phyloP scores from a whole-genome alignment of 2,797 vertebrate genomes.

The Smutsia gigantea region DNA sequence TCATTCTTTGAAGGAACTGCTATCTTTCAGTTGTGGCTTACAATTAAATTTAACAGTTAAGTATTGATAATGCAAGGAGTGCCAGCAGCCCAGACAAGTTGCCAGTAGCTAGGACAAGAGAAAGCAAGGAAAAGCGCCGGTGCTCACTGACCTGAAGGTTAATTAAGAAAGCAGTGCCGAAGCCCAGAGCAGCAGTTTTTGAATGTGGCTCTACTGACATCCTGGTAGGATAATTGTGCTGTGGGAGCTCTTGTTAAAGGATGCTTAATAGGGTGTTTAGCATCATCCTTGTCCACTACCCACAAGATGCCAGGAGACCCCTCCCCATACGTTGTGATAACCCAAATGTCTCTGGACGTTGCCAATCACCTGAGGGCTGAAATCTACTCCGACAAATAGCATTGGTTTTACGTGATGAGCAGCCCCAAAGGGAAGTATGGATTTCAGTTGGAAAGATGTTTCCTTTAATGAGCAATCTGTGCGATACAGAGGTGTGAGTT shows the following conservation, averaged over 20 bases:
- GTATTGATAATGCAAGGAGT: background rate
- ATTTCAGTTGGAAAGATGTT: background rate
- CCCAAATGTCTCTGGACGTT: background rate
- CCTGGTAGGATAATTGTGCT: background rate
- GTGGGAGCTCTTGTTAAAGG: background rate
- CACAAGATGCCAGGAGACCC: background rate
- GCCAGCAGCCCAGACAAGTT: background rate
- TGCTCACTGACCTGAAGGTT: background rate
- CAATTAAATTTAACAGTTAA: background rate
- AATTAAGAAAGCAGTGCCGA: background rate
- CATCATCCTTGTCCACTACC: background rate
- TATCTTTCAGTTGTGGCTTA: background rate
- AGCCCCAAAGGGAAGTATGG: background rate
- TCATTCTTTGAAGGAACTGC: background rate
- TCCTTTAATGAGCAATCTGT: background rate
- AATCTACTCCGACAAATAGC: background rate
- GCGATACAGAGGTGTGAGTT: background rate
- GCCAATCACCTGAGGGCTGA: too few relatives aligned
- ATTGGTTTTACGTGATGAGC: background rate
- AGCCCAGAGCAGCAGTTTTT: background rate
- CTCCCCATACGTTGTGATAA: background rate
- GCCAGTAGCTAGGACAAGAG: background rate
- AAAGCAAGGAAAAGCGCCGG: background rate
- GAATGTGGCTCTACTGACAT: too few relatives aligned
- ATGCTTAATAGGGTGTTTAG: background rate